phyloP scores from a whole-genome alignment of 2,888 invertebrate genomes.

The Napeogenes sylphis region DNA sequence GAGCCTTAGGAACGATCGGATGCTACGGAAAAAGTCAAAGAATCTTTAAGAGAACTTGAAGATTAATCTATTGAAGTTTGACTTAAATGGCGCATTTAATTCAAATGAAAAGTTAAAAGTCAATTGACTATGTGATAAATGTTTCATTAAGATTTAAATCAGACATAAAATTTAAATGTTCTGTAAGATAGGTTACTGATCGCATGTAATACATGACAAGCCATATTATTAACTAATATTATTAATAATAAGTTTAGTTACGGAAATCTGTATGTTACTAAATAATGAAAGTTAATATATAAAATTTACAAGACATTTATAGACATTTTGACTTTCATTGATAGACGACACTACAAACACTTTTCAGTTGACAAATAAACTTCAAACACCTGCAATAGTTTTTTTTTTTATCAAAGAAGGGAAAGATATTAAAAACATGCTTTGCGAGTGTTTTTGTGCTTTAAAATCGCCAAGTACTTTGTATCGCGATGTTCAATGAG shows the following conservation, averaged over 20 bases:
- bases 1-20: conserved; percentile 21
- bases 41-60: conserved; percentile 11
- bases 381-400: conserved; percentile 1
- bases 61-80: conserved; percentile 1
- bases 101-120: conserved; percentile 1
- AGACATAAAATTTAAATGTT: not conserved
- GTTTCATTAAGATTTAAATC: not conserved
- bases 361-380: conserved; percentile 2
- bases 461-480: conserved; percentile 35
- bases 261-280: no score
- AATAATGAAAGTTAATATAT: no score
- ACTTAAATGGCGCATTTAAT: not conserved
- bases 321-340: not conserved
- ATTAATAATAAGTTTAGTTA: no score
- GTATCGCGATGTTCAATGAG: conserved; percentile 47
- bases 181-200: no score
- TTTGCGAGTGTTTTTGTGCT: conserved; percentile 18
- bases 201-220: no score
- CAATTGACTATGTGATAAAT: not conserved
- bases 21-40: conserved; percentile 22
- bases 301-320: not conserved
- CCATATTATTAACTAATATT: no score
- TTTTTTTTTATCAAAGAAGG: not conserved
- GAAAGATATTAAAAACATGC: conserved; percentile 19
- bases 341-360: not conserved